Evolutionary conservation across 2,888 invertebrate species (phyloP).

Genomic region (Lasioglossum calceatum): DNA sequence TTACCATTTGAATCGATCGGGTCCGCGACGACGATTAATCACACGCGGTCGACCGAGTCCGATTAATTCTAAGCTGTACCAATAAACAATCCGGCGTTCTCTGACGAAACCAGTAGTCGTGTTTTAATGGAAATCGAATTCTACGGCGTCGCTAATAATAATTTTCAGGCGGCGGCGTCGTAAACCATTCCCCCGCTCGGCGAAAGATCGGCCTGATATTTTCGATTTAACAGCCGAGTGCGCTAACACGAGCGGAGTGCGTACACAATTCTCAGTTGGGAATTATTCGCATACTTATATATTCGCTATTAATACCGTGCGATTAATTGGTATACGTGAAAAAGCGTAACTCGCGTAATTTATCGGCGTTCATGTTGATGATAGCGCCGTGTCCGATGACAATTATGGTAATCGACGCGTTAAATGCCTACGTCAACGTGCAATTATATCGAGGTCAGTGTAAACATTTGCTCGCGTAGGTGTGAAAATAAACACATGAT

Average conservation of each 20-base stretch:
- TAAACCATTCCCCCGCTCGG: background rate
- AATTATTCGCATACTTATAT: background rate
- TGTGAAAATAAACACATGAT: background rate
- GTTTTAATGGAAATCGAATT: constrained; percentile 1
- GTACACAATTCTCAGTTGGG: background rate
- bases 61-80: constrained; percentile 6
- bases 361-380: background rate
- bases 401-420: background rate
- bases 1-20: constrained; percentile 27
- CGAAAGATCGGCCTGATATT: constrained; percentile 3
- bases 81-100: constrained; percentile 1
- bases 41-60: background rate
- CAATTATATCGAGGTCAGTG: background rate
- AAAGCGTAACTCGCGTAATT: background rate
- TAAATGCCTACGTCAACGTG: background rate
- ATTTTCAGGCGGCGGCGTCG: background rate
- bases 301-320: background rate
- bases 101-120: background rate
- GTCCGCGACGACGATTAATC: constrained; percentile 23
- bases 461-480: background rate
- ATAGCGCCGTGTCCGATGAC: background rate
- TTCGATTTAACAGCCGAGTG: background rate
- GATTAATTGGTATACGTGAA: background rate
- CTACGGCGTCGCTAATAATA: background rate
- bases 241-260: background rate